A percentile compares a stretch with the other conserved stretches of the same genome.
These are phyloP conservation scores for Zapornia atra DNA, from an alignment of 2,113 vertebrate species.

Conservation along the genomic window DNA sequence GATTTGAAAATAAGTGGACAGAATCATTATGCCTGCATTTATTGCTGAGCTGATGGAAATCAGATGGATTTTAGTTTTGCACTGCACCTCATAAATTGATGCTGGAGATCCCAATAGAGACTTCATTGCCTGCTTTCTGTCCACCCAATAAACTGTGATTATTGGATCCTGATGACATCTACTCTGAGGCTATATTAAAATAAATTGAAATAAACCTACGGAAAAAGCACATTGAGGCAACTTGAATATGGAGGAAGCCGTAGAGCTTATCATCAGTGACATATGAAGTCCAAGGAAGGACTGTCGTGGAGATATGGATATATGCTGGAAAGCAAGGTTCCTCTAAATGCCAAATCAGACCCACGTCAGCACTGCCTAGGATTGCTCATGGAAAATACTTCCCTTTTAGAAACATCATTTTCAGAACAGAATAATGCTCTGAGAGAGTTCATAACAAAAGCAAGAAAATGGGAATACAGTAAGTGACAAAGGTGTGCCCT, in stretches of 20 bases:
- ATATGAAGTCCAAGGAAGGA: neutral
- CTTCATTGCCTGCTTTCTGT: constrained; percentile 27
- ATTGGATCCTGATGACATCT: constrained; percentile 55
- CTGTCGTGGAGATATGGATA: neutral
- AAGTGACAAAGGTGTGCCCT: neutral
- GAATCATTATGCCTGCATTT: constrained; percentile 46
- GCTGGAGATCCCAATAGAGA: constrained; percentile 29
- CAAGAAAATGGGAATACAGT: neutral
- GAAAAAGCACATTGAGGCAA: neutral
- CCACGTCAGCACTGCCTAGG: neutral
- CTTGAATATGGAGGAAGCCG: neutral
- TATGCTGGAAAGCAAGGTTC: neutral
- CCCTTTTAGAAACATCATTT: neutral
- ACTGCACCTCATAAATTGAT: constrained; percentile 42
- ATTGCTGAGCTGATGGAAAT: constrained; percentile 56
- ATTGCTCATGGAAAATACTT: neutral
- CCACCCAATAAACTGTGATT: constrained; percentile 56
- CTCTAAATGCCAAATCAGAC: neutral
- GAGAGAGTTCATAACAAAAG: neutral
- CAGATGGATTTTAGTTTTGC: constrained; percentile 53
- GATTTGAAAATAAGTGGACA: constrained; percentile 65
- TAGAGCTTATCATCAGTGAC: neutral
- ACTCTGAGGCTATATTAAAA: constrained; percentile 39
- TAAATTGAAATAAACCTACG: constrained; percentile 18
- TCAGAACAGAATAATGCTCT: neutral